Base-by-base conservation (phyloP, 2,113 vertebrate species). In the Serilophus lunatus region DNA sequence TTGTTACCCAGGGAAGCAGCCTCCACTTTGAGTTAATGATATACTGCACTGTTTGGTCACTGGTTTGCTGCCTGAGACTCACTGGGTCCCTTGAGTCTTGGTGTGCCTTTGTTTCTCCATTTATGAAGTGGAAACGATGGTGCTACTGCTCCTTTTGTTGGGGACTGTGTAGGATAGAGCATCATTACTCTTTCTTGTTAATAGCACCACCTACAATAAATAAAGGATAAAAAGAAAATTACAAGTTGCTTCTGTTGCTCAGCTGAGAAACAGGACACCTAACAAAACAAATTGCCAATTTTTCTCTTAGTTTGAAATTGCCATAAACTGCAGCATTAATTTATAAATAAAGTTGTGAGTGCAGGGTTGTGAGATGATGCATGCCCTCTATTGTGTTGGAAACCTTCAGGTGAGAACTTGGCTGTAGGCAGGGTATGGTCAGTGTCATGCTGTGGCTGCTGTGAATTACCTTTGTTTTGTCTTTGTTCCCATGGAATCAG, bases 401-500 rank as follows among this genome's bases (percentile, higher is more conserved):
- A 50, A 61, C 45, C 50, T 85, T 85, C 59, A 68, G 18, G n/a
- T 53, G 33, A 18, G 70, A 89, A 68, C 25, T 40, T 89, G 33
- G 2, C 16, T 18, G 12, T 60, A 53, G 86, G n/a, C 10, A n/a
- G 35, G n/a, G 29, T 47, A 78, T 44, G 74, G 88, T 89, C 94
- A 86, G 31, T 53, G 8, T 31, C 60, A 44, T 90, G 66, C 68
- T 77, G 64, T 72, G 79, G 47, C 61, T 57, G 47, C 74, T 86
- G 1, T 22, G 15, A 65, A 6, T 92, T 88, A 49, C 2, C 3
- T 5, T 28, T 33, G 42, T 68, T 93, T 92, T 86, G 81, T 84
- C 82, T 97, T 94, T 76, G 90, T 97, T 97, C 86, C 95, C 54
- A 18, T 95, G 81, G 94, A 94, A 96, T 87, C 94, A 72, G 81